Percentiles rank a stretch among this genome's conserved stretches.
Conservation (phyloP, 1,140 invertebrate genomes). For the Lepidotrigona ventralis region DNA sequence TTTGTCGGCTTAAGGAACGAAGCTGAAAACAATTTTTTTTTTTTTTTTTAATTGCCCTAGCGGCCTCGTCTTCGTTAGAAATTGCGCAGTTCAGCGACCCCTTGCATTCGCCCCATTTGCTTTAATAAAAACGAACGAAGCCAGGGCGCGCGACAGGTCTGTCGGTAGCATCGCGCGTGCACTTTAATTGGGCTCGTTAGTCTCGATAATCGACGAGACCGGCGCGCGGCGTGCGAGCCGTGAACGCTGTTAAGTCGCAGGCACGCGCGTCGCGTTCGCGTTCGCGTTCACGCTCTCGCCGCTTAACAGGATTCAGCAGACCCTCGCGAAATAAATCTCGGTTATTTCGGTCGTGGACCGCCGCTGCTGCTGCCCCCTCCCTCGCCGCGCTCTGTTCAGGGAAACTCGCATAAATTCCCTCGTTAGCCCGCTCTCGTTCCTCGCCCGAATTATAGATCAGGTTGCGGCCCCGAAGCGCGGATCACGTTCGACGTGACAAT, state of each 20-base stretch:
- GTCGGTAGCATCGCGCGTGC: neutral
- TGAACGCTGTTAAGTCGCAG: slow-evolving; percentile 43
- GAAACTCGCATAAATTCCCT: slow-evolving; percentile 57
- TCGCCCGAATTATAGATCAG: slow-evolving; percentile 11
- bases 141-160: neutral
- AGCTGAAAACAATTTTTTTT: neutral
- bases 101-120: neutral
- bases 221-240: neutral
- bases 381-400: slow-evolving; percentile 37
- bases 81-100: neutral
- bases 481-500: neutral
- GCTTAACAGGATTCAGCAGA: slow-evolving; percentile 68
- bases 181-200: slow-evolving; percentile 34
- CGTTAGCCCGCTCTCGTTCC: slow-evolving; percentile 48
- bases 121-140: neutral
- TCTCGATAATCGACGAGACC: slow-evolving; percentile 36
- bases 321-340: slow-evolving; percentile 69
- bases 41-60: too few species aligned
- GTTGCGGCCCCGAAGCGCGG: neutral
- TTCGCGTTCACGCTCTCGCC: slow-evolving; percentile 30
- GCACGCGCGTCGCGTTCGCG: too few species aligned
- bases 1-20: too few species aligned
- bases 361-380: slow-evolving; percentile 5
- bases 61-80: neutral
- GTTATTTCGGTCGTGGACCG: slow-evolving; percentile 66